phyloP scores from a whole-genome alignment of 1,140 invertebrate genomes.

The Maniola jurtina region DNA sequence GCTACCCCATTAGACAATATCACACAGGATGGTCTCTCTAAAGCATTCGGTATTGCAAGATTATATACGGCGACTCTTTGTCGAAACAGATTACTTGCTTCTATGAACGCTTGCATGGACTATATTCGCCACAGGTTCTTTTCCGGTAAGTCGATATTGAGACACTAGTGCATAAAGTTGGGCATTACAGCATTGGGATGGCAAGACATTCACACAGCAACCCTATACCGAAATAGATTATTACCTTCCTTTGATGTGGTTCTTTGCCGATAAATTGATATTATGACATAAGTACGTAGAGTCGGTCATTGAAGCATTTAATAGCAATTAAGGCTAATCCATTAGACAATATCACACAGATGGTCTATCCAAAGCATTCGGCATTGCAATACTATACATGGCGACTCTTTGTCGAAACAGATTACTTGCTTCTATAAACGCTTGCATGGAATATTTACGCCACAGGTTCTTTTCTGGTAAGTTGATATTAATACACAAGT shows the following conservation, averaged over 20 bases:
- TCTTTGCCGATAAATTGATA: no score
- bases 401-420: conserved; percentile 35
- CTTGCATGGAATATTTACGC: no score
- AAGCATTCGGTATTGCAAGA: conserved; percentile 37
- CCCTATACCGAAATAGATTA: no score
- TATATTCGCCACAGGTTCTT: conserved; percentile 44
- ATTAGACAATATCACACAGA: conserved; percentile 36
- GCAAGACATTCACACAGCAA: no score
- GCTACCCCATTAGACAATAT: conserved; percentile 46
- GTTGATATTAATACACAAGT: no score
- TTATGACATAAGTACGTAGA: no score
- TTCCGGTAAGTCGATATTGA: conserved; percentile 40
- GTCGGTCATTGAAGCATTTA: no score
- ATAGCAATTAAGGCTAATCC: conserved; percentile 37
- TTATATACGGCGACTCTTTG: conserved; percentile 48
- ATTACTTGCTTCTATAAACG: no score
- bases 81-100: conserved; percentile 36
- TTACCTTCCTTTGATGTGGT: no score
- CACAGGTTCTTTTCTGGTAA: conserved; percentile 23
- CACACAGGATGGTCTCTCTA: conserved; percentile 35
- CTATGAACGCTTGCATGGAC: conserved; percentile 35
- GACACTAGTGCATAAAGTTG: no score
- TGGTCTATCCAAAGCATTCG: conserved; percentile 34
- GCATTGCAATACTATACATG: conserved; percentile 11
- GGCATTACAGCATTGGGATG: no score